Evolutionary conservation across 23 tunicate genomes (phyloP), one percentile per base, ranked within the genome.

Genomic region (Styela clava): DNA sequence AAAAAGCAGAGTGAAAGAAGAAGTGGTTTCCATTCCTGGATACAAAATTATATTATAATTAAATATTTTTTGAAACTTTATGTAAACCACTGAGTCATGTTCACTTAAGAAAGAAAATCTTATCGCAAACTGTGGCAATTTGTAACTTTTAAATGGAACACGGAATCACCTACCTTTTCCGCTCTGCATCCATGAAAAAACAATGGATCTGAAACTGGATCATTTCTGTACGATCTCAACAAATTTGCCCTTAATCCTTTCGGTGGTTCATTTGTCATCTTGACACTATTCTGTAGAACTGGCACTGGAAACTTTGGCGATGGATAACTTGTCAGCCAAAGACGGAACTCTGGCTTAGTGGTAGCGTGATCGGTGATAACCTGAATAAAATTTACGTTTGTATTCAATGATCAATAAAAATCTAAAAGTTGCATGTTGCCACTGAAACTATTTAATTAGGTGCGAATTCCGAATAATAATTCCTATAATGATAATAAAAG

Each of bases 241-340:
- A 91, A 81, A 63, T 91, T 91, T 3, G 97, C 97, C 1, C 97
- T 73, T 35, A 91, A 62, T 16, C 97, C 97, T 69, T 91, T 91
- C 33, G 97, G 97, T 33, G 97, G 97, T 63, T 91, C 97, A 72
- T 91, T 91, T 22, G 97, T 91, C 97, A 91, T 91, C 44, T 91
- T 91, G 0, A 91, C 97, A 77, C 97, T 86, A 64, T 91, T 91
- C 64, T 91, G 90, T 28, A 91, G 63, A 64, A 91, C 82, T 12
- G 95, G 70, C 24, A 89, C 95, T 16, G 95, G 95, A 81, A 89
- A 89, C 64, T 89, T 78, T 25, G 89, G 89, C 3, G 95, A 89
- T 2, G 95, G 95, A 62, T 89, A 89, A 74, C 95, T 89, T 0
- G 95, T 89, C 81, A 89, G 64, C 95, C 95, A 89, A 24, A 89